phyloP scores from a whole-genome alignment of 2,113 vertebrate species.

The Tragelaphus strepsiceros region DNA sequence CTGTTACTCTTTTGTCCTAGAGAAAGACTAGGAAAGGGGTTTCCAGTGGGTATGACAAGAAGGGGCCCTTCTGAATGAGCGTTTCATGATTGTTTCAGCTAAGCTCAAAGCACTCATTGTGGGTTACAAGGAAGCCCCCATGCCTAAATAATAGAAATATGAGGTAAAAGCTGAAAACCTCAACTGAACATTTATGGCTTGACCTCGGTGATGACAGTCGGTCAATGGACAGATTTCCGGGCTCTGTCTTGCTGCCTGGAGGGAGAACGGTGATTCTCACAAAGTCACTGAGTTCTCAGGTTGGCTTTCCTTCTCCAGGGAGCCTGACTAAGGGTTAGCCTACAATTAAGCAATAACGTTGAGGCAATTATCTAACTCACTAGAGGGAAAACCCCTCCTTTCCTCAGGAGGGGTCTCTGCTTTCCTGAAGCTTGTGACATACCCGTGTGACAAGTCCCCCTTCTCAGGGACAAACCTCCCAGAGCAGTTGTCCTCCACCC shows the following conservation, averaged over 20 bases:
- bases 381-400: background rate
- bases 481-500: background rate
- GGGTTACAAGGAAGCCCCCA: background rate
- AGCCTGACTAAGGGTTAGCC: background rate
- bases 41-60: background rate
- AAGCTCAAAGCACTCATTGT: background rate
- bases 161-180: background rate
- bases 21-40: background rate
- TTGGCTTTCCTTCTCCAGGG: background rate
- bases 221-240: background rate
- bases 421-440: background rate
- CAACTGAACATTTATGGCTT: background rate
- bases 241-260: background rate
- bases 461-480: background rate
- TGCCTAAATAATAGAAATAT: background rate
- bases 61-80: background rate
- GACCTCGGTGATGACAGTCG: background rate
- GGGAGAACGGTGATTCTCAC: background rate
- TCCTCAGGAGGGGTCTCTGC: slow-evolving; percentile 45
- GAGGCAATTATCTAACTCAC: background rate
- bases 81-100: background rate
- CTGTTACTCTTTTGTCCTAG: background rate
- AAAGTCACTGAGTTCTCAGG: background rate
- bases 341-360: slow-evolving; percentile 3
- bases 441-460: background rate